phyloP scores from a whole-genome alignment of 2,888 invertebrate genomes.

The Cynaeus angustus region DNA sequence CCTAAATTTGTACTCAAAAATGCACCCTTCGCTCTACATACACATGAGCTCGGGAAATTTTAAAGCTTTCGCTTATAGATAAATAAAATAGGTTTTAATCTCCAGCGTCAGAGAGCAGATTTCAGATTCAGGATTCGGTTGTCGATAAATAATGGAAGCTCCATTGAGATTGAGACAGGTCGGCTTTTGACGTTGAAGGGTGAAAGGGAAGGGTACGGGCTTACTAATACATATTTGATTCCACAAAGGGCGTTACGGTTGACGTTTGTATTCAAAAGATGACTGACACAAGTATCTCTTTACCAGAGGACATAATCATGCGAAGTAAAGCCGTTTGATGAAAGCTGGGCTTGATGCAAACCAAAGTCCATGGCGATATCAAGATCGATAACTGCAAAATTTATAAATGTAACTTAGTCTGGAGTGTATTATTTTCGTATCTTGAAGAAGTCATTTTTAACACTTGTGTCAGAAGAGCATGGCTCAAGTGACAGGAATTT shows the following conservation, averaged over 20 bases:
- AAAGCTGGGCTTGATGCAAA: background rate
- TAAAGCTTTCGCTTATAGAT: conserved; percentile 10
- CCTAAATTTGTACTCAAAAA: conserved; percentile 1
- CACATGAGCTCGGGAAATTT: conserved; percentile 8
- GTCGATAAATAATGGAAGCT: conserved; percentile 63
- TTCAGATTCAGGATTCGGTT: conserved; percentile 56
- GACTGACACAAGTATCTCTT: conserved; percentile 43
- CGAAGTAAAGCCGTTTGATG: conserved; percentile 19
- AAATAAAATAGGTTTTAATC: conserved; percentile 42
- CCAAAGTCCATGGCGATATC: too few species aligned
- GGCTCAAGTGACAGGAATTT: too few species aligned
- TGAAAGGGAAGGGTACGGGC: conserved; percentile 48
- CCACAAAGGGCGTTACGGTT: conserved; percentile 45
- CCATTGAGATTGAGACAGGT: conserved; percentile 60
- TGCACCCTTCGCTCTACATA: conserved; percentile 9
- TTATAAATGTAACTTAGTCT: too few species aligned
- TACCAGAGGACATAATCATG: conserved; percentile 15
- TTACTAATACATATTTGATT: conserved; percentile 56
- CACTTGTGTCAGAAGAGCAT: too few species aligned
- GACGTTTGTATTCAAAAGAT: conserved; percentile 46
- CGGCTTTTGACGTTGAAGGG: conserved; percentile 60
- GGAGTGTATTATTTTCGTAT: too few species aligned
- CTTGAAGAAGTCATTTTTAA: too few species aligned
- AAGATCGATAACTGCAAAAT: too few species aligned
- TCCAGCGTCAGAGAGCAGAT: conserved; percentile 35